phyloP scores from a whole-genome alignment of 2,888 invertebrate species.

The Brachyptera risi region DNA sequence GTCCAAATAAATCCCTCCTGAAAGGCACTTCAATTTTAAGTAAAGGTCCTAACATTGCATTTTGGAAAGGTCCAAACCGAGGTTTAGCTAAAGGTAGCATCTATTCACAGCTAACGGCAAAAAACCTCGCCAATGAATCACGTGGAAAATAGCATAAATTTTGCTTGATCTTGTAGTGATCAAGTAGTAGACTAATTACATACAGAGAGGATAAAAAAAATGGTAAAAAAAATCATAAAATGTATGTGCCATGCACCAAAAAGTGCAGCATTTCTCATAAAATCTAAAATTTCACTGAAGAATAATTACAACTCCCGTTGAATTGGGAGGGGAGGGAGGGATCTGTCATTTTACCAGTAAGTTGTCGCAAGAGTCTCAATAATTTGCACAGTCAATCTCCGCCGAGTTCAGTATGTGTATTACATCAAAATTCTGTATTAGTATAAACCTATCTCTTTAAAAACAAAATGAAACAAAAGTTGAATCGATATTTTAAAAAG shows the following conservation, averaged over 20 bases:
- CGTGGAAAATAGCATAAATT: conserved; percentile 30
- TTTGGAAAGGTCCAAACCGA: conserved; percentile 67
- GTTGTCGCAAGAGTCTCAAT: no score
- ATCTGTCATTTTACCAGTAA: no score
- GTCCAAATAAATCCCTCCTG: conserved; percentile 52
- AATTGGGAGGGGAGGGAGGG: not conserved
- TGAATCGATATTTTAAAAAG: no score
- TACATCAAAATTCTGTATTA: no score
- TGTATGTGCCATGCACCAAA: not conserved
- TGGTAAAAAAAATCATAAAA: not conserved
- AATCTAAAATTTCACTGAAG: not conserved
- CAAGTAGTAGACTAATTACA: not conserved
- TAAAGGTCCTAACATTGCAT: conserved; percentile 61
- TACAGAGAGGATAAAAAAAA: conserved; percentile 23
- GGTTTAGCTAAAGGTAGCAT: conserved; percentile 76
- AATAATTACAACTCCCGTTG: not conserved
- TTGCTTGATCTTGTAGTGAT: conserved; percentile 24
- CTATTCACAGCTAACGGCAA: conserved; percentile 58
- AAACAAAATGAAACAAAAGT: no score
- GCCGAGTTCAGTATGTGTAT: no score
- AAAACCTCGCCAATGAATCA: conserved; percentile 24
- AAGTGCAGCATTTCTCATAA: not conserved
- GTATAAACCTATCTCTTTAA: no score
- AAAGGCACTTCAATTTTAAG: conserved; percentile 49
- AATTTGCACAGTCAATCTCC: no score